Evolutionary conservation across 2,797 vertebrate species (phyloP).

Genomic region (Cuculus canorus): DNA sequence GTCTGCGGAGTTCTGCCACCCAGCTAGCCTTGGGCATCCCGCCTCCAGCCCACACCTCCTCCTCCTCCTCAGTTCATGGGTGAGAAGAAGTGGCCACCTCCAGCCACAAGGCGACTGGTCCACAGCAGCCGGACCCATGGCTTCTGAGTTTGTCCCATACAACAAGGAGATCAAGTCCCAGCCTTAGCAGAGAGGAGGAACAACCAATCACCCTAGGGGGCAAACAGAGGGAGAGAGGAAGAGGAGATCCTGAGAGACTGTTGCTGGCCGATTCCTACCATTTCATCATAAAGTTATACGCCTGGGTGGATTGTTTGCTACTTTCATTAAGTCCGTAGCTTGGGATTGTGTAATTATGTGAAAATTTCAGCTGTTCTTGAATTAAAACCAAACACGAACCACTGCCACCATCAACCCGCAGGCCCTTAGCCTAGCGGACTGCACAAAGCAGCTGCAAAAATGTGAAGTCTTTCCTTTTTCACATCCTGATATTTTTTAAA

Average conservation of each 20-base stretch:
- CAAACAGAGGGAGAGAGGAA: not conserved
- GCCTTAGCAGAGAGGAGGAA: not conserved
- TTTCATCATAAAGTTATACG: not conserved
- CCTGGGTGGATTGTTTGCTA: too few relatives aligned
- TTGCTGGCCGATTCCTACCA: rapidly evolving
- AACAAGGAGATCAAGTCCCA: rapidly evolving
- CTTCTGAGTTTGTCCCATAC: not conserved
- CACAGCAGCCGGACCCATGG: rapidly evolving
- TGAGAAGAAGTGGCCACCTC: rapidly evolving
- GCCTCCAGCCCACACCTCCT: too few relatives aligned
- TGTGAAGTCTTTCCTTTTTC: rapidly evolving
- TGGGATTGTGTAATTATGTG: not conserved
- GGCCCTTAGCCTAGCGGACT: not conserved
- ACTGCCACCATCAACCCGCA: rapidly evolving
- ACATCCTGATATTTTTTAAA: rapidly evolving
- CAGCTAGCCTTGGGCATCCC: rapidly evolving
- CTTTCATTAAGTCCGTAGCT: not conserved
- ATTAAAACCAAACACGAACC: not conserved
- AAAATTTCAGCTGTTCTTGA: not conserved
- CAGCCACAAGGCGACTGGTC: not conserved
- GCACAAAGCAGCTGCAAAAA: not conserved
- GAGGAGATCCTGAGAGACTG: not conserved
- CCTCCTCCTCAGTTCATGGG: not conserved
- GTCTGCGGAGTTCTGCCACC: too few relatives aligned
- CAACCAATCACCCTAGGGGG: rapidly evolving